These are phyloP conservation scores for Chaenodraco wilsoni DNA, from an alignment of 2,797 vertebrate genomes.

Conservation along the genomic window DNA sequence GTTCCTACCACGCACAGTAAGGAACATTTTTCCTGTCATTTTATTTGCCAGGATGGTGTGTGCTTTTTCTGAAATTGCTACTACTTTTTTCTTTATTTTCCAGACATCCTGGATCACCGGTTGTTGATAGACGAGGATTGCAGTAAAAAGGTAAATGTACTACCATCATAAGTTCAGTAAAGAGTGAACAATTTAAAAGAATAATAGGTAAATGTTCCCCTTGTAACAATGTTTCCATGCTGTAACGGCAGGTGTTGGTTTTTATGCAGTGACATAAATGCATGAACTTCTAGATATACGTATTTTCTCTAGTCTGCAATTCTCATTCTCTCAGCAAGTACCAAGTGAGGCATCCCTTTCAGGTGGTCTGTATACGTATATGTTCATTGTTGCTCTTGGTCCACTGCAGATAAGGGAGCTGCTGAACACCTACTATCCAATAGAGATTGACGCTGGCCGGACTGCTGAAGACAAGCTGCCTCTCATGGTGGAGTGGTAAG, in stretches of 20 bases:
- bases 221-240: neutral
- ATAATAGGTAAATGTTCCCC: neutral
- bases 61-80: neutral
- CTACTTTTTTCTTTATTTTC: neutral
- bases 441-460: constrained; percentile 88
- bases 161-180: neutral
- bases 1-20: constrained; percentile 93
- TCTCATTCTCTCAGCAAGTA: neutral
- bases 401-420: constrained; percentile 83
- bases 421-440: constrained; percentile 89
- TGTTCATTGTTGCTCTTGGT: neutral
- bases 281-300: neutral
- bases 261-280: neutral
- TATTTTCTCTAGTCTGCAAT: neutral
- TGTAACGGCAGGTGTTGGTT: neutral
- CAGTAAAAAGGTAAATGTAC: constrained; percentile 63
- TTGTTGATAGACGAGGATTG: constrained; percentile 88
- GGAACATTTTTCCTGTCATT: constrained; percentile 50
- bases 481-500: constrained; percentile 93
- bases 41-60: neutral
- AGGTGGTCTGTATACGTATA: neutral
- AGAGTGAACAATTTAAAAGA: neutral
- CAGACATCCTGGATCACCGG: constrained; percentile 91
- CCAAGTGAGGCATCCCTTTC: too few species aligned
- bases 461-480: constrained; percentile 88